Conservation (phyloP, 2,797 vertebrate species). For the Carapus acus region DNA sequence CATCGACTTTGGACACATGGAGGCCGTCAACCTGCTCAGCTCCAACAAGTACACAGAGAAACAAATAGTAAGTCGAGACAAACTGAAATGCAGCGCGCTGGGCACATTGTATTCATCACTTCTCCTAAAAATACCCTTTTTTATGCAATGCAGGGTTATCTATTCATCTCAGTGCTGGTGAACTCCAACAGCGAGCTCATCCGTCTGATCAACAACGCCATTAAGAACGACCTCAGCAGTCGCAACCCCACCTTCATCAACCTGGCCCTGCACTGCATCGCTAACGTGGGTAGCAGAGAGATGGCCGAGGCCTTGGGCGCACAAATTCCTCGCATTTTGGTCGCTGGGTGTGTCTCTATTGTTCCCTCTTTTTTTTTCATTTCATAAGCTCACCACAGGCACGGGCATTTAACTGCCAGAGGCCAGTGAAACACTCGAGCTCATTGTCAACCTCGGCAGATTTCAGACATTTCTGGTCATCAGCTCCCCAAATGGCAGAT, state of each 20-base stretch:
- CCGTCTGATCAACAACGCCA: constrained; percentile 86
- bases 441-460: too few relatives aligned
- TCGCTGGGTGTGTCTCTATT: constrained; percentile 77
- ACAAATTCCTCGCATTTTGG: constrained; percentile 83
- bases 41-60: constrained; percentile 93
- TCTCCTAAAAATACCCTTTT: too few relatives aligned
- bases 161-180: constrained; percentile 91
- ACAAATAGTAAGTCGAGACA: constrained; percentile 78
- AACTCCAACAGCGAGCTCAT: constrained; percentile 91
- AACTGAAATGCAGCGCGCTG: too few relatives aligned
- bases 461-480: background rate
- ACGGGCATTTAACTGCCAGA: too few relatives aligned
- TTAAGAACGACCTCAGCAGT: constrained; percentile 87
- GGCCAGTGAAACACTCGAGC: too few relatives aligned
- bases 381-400: too few relatives aligned
- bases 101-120: too few relatives aligned
- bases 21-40: constrained; percentile 88
- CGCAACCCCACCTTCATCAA: constrained; percentile 91
- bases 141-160: constrained; percentile 74
- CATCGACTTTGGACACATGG: constrained; percentile 92
- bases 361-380: too few relatives aligned
- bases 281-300: constrained; percentile 89
- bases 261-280: constrained; percentile 88
- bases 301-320: constrained; percentile 88
- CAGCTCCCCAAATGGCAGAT: background rate